Evolutionary conservation across 2,888 invertebrate species (phyloP), one percentile per base, ranked within the genome.

Genomic region (Desoria tigrina): DNA sequence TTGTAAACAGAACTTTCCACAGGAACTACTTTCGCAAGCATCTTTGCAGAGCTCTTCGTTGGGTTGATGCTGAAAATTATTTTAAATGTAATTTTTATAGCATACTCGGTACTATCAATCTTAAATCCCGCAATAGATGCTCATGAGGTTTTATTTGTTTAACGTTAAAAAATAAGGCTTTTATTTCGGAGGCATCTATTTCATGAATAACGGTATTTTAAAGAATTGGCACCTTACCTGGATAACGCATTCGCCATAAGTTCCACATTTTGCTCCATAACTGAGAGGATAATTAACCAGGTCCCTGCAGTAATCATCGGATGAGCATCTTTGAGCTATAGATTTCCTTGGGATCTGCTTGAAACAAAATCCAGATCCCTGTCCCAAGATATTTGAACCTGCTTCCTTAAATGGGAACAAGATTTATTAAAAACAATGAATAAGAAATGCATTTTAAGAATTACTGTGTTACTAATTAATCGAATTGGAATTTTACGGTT

Each of bases 181-280:
- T 39, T 39, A 11, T 9, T 39, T 39, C 39, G 9, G 9, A 39
- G 9, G 39, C 39, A 39, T 39, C 9, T 39, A 39, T 39, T n/a
- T n/a, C n/a, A n/a, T n/a, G n/a, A n/a, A n/a, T n/a, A n/a, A n/a
- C n/a, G n/a, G n/a, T n/a, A n/a, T n/a, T n/a, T n/a, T n/a, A n/a
- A n/a, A n/a, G n/a, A n/a, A n/a, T 32, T 61, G 18, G 57, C n/a
- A n/a, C n/a, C n/a, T 63, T 28, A 62, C 62, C 27, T 56, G 37
- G 21, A 56, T 28, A n/a, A 66, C 21, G 37, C 69, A 70, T 61
- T 70, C 66, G 16, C 66, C 61, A n/a, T 62, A 54, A 6, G 42
- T 23, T 7, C 69, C 66, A 53, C 69, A 70, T 16, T 37, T 50
- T 2, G 62, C 21, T 1, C 39, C 28, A 1, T 39, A 26, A 26